These are phyloP conservation scores for Laticauda laticaudata DNA, from an alignment of 2,113 vertebrate species.

Conservation along the genomic window DNA sequence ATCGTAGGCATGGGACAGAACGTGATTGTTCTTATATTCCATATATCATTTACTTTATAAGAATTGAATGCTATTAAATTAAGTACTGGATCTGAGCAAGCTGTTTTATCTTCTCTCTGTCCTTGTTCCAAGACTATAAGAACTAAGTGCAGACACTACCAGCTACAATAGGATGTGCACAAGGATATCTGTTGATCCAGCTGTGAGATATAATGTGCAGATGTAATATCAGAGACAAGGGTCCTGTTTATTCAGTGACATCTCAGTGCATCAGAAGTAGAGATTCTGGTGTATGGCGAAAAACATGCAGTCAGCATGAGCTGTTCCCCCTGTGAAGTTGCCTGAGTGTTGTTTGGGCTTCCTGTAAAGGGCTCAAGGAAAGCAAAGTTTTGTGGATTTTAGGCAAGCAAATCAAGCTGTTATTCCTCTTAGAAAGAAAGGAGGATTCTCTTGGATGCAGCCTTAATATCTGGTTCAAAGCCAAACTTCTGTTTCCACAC, in stretches of 20 bases:
- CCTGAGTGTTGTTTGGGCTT: slow-evolving; percentile 32
- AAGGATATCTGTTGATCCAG: slow-evolving; percentile 10
- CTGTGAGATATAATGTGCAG: neutral
- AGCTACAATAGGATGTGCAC: neutral
- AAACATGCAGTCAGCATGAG: neutral
- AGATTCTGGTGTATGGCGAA: neutral
- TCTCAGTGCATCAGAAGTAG: slow-evolving; percentile 4
- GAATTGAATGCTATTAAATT: slow-evolving; percentile 3
- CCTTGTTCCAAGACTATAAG: slow-evolving; percentile 10
- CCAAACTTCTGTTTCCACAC: slow-evolving; percentile 32
- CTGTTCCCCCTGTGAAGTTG: neutral
- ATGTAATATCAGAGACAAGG: neutral
- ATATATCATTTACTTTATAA: slow-evolving; percentile 7
- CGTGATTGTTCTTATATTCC: neutral
- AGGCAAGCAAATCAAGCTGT: neutral
- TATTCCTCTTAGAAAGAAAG: slow-evolving; percentile 27
- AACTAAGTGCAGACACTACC: neutral
- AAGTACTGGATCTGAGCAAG: neutral
- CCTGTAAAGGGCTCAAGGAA: slow-evolving; percentile 39
- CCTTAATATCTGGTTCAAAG: slow-evolving; percentile 54
- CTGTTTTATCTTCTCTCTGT: slow-evolving; percentile 3
- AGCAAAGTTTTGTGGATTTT: slow-evolving; percentile 26
- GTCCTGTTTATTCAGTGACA: slow-evolving; percentile 3
- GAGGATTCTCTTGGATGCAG: slow-evolving; percentile 16
- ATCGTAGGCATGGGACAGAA: neutral